Base-by-base conservation (phyloP, 1,140 invertebrate species). In the Coelopa frigida region DNA sequence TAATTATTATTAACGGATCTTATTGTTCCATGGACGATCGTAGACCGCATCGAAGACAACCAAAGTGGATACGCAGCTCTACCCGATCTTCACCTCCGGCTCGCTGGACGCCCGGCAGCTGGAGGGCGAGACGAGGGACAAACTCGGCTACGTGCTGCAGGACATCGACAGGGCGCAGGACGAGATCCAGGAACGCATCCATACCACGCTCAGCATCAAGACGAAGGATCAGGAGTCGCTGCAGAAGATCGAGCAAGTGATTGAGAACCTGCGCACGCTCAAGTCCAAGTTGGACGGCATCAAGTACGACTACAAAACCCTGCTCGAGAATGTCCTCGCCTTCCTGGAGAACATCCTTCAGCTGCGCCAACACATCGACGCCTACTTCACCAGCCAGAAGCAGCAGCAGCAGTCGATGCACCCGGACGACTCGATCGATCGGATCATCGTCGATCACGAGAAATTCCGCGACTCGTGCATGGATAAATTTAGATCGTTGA, bases 31-130 rank as follows among this genome's bases (percentile, higher is more conserved):
- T n/a, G 11, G 8, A 29, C n/a, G 8, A 29, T 29, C 8, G n/a
- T 29, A 89, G 85, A 85, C 83, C 21, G 78, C 88, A 50, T 78
- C 81, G 54, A 83, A 78, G 76, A 80, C 83, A 52, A 78, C 80
- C n/a, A 81, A 83, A 68, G 74, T 86, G 54, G 80, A 85, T 56
- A 75, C 77, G 41, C 80, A 85, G 50, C 70, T 89, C 45, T 90
- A 88, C 75, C 87, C 87, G 12, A 75, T 87, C 15, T 78, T 90
- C 46, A 82, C 77, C 32, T 78, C 77, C 23, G 73, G 78, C 44
- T 76, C 80, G 2, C 73, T 73, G 27, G 76, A 77, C 48, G 72
- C 79, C 22, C 71, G 73, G 41, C 75, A 76, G 33, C 70, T 89
- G 24, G 74, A 82, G 54, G 69, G 72, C 35, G 55, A 39, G 39